Evolutionary conservation across 1,140 invertebrate species (phyloP).

Genomic region (Sinonovacula constricta): DNA sequence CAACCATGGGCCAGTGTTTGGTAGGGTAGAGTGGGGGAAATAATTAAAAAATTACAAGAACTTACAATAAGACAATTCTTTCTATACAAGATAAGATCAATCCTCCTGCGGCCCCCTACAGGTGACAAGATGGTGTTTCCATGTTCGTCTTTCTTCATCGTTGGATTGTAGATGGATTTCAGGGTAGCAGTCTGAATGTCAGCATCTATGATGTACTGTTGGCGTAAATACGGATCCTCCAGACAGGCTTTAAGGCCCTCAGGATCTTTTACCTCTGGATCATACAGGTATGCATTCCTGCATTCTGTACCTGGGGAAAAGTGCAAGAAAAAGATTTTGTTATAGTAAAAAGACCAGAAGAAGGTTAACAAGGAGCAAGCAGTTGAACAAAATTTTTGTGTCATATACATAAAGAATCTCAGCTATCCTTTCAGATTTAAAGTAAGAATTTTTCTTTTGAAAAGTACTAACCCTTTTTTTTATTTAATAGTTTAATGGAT

Average conservation of each 20-base stretch:
- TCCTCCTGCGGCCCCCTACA: constrained; percentile 58
- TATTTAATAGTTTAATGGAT: too few species aligned
- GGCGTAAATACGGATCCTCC: constrained; percentile 53
- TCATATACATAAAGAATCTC: too few species aligned
- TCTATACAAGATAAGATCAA: constrained; percentile 58
- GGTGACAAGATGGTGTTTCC: constrained; percentile 53
- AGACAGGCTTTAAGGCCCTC: constrained; percentile 52
- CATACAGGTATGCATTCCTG: constrained; percentile 47
- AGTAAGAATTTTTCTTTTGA: too few species aligned
- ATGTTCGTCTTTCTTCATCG: constrained; percentile 43
- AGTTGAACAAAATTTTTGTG: too few species aligned
- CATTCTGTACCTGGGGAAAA: constrained; percentile 57
- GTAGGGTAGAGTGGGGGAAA: too few species aligned
- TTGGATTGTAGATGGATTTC: constrained; percentile 43
- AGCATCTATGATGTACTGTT: constrained; percentile 59
- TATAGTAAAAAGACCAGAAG: too few species aligned
- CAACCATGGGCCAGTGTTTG: not conserved
- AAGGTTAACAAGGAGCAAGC: too few species aligned
- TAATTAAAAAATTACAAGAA: not conserved
- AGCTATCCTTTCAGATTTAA: too few species aligned
- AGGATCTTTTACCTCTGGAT: constrained; percentile 50
- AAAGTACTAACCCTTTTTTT: too few species aligned
- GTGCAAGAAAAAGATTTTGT: too few species aligned
- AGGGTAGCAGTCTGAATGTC: constrained; percentile 52
- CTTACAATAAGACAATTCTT: constrained; percentile 54